These are phyloP conservation scores for Dioctria linearis DNA, from an alignment of 2,888 invertebrate species.

Conservation along the genomic window DNA sequence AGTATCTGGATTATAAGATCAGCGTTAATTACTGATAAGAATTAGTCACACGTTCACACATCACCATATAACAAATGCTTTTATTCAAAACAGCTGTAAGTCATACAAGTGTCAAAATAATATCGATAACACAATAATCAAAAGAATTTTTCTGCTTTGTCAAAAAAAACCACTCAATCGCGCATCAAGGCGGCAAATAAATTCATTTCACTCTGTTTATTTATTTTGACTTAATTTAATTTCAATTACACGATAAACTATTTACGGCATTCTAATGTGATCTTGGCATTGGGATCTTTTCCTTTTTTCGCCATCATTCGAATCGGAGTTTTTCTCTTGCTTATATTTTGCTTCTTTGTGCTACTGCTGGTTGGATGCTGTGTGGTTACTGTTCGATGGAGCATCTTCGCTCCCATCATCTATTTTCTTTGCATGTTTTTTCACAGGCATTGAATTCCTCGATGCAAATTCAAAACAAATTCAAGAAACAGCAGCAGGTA, in stretches of 20 bases:
- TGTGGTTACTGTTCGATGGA: neutral
- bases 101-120: too few species aligned
- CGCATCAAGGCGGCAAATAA: slow-evolving; percentile 22
- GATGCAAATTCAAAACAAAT: slow-evolving; percentile 48
- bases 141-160: neutral
- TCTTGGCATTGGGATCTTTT: slow-evolving; percentile 47
- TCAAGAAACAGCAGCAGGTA: slow-evolving; percentile 26
- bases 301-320: slow-evolving; percentile 19
- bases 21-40: too few species aligned
- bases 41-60: too few species aligned
- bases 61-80: too few species aligned
- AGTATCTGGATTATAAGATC: too few species aligned
- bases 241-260: slow-evolving; percentile 63
- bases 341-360: slow-evolving; percentile 27
- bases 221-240: slow-evolving; percentile 63
- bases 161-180: neutral
- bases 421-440: slow-evolving; percentile 38
- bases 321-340: slow-evolving; percentile 6
- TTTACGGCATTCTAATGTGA: slow-evolving; percentile 61
- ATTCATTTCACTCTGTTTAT: slow-evolving; percentile 57
- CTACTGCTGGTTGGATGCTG: neutral
- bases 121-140: neutral
- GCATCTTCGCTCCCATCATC: slow-evolving; percentile 41
- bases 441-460: slow-evolving; percentile 33
- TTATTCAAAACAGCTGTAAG: too few species aligned